These are phyloP conservation scores for Onychostoma macrolepis DNA, from an alignment of 2,113 vertebrate species.

Conservation along the genomic window DNA sequence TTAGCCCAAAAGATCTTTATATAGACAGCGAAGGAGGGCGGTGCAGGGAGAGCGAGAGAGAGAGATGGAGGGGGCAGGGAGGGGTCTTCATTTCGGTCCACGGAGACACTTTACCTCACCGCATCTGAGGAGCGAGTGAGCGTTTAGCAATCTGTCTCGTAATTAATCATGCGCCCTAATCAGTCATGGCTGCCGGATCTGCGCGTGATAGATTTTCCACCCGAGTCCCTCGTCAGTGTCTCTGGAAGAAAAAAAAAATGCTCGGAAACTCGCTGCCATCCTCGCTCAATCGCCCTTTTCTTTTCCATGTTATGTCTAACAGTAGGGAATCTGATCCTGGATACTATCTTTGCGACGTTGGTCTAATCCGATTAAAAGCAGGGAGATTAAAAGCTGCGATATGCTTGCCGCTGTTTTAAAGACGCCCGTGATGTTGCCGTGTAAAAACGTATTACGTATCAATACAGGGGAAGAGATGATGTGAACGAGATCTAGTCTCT, in stretches of 20 bases:
- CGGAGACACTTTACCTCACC: slow-evolving; percentile 71
- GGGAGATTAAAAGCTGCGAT: slow-evolving; percentile 21
- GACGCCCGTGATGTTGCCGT: background rate
- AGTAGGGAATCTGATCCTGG: slow-evolving; percentile 17
- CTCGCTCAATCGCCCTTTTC: background rate
- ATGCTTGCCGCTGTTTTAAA: slow-evolving; percentile 17
- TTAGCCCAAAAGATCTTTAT: slow-evolving; percentile 78
- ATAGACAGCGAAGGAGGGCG: slow-evolving; percentile 69
- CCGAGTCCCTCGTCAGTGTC: slow-evolving; percentile 1
- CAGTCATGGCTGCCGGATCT: slow-evolving; percentile 63
- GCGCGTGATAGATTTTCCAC: slow-evolving; percentile 39
- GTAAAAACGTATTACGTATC: background rate
- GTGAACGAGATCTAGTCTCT: background rate
- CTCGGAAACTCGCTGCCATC: background rate
- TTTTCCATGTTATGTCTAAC: slow-evolving; percentile 23
- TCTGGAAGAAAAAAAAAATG: background rate
- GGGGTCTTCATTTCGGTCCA: slow-evolving; percentile 61
- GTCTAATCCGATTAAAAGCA: slow-evolving; percentile 25
- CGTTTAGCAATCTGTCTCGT: slow-evolving; percentile 75
- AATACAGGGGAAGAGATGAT: background rate
- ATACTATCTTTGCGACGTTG: background rate
- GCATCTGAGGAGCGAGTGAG: slow-evolving; percentile 63
- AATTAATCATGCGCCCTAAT: slow-evolving; percentile 76
- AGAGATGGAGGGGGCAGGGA: slow-evolving; percentile 43
- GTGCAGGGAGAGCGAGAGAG: slow-evolving; percentile 46